Percentiles rank a stretch among this genome's conserved stretches.
Conservation (phyloP, 1,140 invertebrate genomes). For the Probaryconus sp. region DNA sequence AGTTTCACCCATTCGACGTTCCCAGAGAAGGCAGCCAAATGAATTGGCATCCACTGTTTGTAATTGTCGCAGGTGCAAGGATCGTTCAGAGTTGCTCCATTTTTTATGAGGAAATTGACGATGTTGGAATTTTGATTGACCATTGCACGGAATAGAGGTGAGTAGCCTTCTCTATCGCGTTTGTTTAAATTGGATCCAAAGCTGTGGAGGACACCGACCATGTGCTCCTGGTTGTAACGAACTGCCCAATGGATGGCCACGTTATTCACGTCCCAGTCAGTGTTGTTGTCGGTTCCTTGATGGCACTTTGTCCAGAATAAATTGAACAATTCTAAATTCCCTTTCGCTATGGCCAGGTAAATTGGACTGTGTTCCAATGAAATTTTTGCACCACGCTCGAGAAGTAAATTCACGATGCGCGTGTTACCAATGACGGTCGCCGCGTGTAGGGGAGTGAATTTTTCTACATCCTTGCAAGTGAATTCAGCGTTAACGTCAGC, state of each 20-base stretch:
- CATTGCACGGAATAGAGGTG: constrained; percentile 36
- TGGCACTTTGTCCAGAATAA: constrained; percentile 15
- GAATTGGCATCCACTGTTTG: constrained; percentile 37
- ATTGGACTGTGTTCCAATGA: constrained; percentile 15
- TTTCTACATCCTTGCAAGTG: neutral
- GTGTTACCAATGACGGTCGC: constrained; percentile 19
- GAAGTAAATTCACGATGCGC: constrained; percentile 10
- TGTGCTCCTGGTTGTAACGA: constrained; percentile 1
- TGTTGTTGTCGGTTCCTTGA: neutral
- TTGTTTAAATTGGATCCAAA: constrained; percentile 5
- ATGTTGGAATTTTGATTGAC: constrained; percentile 4
- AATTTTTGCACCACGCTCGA: constrained; percentile 4
- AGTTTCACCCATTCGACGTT: constrained; percentile 25
- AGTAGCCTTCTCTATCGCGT: constrained; percentile 16
- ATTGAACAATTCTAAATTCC: constrained; percentile 29
- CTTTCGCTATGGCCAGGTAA: constrained; percentile 24
- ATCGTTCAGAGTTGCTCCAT: constrained; percentile 18
- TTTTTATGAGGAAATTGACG: constrained; percentile 1
- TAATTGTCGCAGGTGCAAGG: neutral
- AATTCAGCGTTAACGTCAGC: constrained; percentile 27
- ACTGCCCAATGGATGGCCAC: constrained; percentile 35
- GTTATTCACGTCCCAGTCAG: constrained; percentile 17
- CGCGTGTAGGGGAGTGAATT: constrained; percentile 21
- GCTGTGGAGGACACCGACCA: constrained; percentile 10
- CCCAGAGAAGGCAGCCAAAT: constrained; percentile 30